phyloP scores from a whole-genome alignment of 1,140 invertebrate genomes.

The Aphelinus certus region DNA sequence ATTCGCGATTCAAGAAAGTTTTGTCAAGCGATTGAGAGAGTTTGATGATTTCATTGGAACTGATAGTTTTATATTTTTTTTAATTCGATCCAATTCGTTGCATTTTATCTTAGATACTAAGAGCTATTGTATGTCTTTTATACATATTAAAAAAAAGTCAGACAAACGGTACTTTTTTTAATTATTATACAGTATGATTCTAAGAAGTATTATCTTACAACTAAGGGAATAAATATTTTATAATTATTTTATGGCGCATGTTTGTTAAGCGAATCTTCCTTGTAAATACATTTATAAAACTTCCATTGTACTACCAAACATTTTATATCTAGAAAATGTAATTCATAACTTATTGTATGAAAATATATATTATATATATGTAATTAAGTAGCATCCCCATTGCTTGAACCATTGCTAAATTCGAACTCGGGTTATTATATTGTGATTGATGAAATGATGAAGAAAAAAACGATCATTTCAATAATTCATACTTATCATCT shows the following conservation, averaged over 20 bases:
- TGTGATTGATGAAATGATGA: too few species aligned
- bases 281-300: conserved; percentile 40
- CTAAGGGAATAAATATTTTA: conserved; percentile 22
- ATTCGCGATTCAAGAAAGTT: neutral
- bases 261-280: conserved; percentile 21
- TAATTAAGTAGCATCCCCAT: conserved; percentile 7
- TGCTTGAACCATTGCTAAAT: too few species aligned
- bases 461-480: conserved; percentile 43
- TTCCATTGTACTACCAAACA: conserved; percentile 27
- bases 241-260: conserved; percentile 23
- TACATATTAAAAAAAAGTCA: conserved; percentile 14
- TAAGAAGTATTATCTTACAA: conserved; percentile 14
- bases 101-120: conserved; percentile 15
- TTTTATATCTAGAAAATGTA: conserved; percentile 37
- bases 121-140: conserved; percentile 22
- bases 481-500: conserved; percentile 21
- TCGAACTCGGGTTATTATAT: too few species aligned
- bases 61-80: conserved; percentile 2
- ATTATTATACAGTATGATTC: conserved; percentile 21
- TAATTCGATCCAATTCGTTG: conserved; percentile 21
- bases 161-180: conserved; percentile 25
- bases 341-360: conserved; percentile 33
- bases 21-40: too few species aligned
- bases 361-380: conserved; percentile 27
- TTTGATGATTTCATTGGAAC: conserved; percentile 19